A percentile compares a stretch with the other conserved stretches of the same genome.
phyloP scores from a whole-genome alignment of 1,140 invertebrate genomes.

The Rhopalosiphum maidis region DNA sequence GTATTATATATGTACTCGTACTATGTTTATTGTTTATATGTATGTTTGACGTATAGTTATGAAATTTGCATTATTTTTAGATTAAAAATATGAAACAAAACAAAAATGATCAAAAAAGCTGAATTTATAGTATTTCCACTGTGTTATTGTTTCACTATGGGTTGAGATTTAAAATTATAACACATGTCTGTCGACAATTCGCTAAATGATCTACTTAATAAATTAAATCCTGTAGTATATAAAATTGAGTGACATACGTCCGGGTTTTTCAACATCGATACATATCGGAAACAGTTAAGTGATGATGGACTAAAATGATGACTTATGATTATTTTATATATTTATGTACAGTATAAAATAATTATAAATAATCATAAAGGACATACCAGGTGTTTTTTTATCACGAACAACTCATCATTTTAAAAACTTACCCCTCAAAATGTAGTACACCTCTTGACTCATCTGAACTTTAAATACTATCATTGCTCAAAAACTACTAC shows the following conservation, averaged over 20 bases:
- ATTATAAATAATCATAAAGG: neutral
- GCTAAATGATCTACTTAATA: neutral
- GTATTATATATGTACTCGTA: neutral
- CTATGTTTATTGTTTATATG: neutral
- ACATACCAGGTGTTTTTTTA: neutral
- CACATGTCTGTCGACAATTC: neutral
- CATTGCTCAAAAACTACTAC: too few species aligned
- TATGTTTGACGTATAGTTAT: neutral
- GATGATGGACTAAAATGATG: neutral
- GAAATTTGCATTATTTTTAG: neutral
- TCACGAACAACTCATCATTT: too few species aligned
- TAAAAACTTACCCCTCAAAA: too few species aligned
- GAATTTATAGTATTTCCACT: neutral
- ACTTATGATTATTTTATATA: neutral
- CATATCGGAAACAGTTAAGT: neutral
- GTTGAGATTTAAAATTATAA: neutral
- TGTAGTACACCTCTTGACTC: too few species aligned
- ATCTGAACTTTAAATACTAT: too few species aligned
- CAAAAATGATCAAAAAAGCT: neutral
- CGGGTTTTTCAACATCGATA: neutral
- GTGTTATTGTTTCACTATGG: neutral
- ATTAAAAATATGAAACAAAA: neutral
- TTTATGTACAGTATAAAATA: neutral
- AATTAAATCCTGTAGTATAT: neutral
- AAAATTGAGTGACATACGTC: neutral